A percentile compares a stretch with the other conserved stretches of the same genome.
phyloP scores from a whole-genome alignment of 2,888 invertebrate genomes.

The Cartodere bifasciata region DNA sequence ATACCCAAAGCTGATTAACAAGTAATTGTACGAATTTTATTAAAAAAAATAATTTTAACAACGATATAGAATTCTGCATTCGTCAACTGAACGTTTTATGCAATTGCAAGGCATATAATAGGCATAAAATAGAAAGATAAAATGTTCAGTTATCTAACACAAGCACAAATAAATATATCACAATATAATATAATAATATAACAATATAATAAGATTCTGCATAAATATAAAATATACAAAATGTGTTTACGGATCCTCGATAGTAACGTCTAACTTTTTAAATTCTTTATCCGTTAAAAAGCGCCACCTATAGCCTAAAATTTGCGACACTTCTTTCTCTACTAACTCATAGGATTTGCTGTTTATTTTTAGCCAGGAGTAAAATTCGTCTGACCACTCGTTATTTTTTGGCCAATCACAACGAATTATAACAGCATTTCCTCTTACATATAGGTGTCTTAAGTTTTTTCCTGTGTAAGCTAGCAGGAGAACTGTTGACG shows the following conservation, averaged over 20 bases:
- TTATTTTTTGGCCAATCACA: constrained; percentile 55
- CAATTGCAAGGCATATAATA: too few relatives aligned
- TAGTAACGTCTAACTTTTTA: constrained; percentile 36
- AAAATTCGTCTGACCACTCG: constrained; percentile 56
- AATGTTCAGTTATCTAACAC: too few relatives aligned
- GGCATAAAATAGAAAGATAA: too few relatives aligned
- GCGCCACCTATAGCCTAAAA: constrained; percentile 54
- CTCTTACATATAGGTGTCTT: constrained; percentile 48
- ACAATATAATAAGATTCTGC: too few relatives aligned
- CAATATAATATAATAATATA: too few relatives aligned
- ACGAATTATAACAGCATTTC: constrained; percentile 57
- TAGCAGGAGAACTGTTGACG: constrained; percentile 59
- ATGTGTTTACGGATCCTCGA: constrained; percentile 22
- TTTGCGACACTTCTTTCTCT: constrained; percentile 54
- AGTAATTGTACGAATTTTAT: too few relatives aligned
- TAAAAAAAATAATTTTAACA: too few relatives aligned
- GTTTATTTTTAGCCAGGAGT: constrained; percentile 48
- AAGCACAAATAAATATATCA: too few relatives aligned
- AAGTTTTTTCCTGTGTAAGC: constrained; percentile 52
- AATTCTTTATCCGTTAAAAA: constrained; percentile 54
- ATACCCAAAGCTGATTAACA: constrained; percentile 25
- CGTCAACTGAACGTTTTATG: too few relatives aligned
- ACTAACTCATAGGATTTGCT: constrained; percentile 51
- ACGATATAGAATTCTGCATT: too few relatives aligned
- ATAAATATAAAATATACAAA: too few relatives aligned